These are phyloP conservation scores for Sorex maritimensis DNA, from an alignment of 2,797 vertebrate genomes.

Conservation along the genomic window DNA sequence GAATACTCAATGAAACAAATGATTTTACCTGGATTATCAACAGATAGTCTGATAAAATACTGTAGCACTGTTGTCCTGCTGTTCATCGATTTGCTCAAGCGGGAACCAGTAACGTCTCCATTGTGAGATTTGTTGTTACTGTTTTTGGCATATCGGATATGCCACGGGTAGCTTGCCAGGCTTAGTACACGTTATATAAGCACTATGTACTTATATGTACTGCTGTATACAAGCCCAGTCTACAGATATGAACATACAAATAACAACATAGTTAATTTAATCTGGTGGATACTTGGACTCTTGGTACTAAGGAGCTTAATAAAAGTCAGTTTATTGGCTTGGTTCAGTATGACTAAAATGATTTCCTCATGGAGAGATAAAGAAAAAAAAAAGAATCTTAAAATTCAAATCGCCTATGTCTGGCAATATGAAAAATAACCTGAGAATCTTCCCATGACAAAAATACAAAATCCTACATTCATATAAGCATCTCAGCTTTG, in stretches of 20 bases:
- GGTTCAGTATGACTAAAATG: neutral
- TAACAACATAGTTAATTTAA: slow-evolving; percentile 43
- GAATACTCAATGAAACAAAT: slow-evolving; percentile 8
- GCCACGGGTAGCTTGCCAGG: too few species aligned
- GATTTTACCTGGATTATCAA: neutral
- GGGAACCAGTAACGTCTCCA: too few species aligned
- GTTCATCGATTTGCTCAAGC: too few species aligned
- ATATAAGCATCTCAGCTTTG: neutral
- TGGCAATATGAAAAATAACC: neutral
- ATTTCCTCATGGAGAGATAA: slow-evolving; percentile 26
- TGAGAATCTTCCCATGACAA: slow-evolving; percentile 1
- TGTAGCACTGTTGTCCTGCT: too few species aligned
- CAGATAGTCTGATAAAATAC: neutral
- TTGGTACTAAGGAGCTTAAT: slow-evolving; percentile 18
- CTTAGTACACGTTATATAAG: too few species aligned
- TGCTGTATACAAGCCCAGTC: neutral
- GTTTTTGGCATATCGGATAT: too few species aligned
- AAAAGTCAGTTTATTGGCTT: slow-evolving; percentile 27
- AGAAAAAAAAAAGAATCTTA: slow-evolving; percentile 5
- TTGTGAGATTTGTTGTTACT: too few species aligned
- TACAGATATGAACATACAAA: neutral
- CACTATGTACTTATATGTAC: too few species aligned
- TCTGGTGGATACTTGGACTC: slow-evolving; percentile 34
- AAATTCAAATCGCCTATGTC: slow-evolving; percentile 30
- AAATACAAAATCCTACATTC: slow-evolving; percentile 34